phyloP scores from a whole-genome alignment of 2,797 vertebrate genomes.

The Gambusia yucatana region DNA sequence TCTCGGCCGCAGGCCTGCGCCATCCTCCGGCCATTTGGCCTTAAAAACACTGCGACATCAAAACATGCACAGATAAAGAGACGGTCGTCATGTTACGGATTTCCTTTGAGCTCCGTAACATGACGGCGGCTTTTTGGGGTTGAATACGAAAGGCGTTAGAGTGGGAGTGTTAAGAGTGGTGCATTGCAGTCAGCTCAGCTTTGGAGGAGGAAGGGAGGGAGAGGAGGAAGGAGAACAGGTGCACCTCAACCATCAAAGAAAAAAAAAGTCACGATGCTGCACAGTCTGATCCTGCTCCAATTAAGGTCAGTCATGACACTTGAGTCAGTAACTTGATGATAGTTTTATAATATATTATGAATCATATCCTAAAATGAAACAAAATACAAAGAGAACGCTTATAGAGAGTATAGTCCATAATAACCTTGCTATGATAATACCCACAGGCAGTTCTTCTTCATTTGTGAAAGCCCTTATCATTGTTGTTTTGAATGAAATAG shows the following conservation, averaged over 20 bases:
- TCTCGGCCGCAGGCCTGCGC: conserved; percentile 45
- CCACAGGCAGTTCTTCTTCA: neutral
- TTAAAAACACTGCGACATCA: neutral
- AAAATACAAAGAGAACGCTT: neutral
- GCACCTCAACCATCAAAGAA: conserved; percentile 39
- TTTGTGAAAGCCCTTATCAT: neutral
- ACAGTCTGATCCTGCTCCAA: conserved; percentile 1
- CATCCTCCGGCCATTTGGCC: conserved; percentile 9
- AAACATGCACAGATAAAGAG: accelerated
- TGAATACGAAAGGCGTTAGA: neutral
- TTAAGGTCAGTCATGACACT: too few relatives aligned
- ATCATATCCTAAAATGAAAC: neutral
- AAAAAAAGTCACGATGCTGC: conserved; percentile 48
- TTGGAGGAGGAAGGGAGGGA: conserved; percentile 46
- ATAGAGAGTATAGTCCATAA: neutral
- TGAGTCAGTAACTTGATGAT: neutral
- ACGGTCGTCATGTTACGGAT: accelerated
- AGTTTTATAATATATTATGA: neutral
- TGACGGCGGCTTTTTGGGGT: neutral
- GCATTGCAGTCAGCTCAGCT: conserved; percentile 81
- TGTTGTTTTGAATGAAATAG: neutral
- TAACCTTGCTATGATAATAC: neutral
- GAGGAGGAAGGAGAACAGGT: conserved; percentile 54
- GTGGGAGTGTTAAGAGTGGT: conserved; percentile 65
- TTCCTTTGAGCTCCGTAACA: neutral